Base-by-base conservation (phyloP, 2,888 invertebrate species). In the Teinopalpus imperialis region DNA sequence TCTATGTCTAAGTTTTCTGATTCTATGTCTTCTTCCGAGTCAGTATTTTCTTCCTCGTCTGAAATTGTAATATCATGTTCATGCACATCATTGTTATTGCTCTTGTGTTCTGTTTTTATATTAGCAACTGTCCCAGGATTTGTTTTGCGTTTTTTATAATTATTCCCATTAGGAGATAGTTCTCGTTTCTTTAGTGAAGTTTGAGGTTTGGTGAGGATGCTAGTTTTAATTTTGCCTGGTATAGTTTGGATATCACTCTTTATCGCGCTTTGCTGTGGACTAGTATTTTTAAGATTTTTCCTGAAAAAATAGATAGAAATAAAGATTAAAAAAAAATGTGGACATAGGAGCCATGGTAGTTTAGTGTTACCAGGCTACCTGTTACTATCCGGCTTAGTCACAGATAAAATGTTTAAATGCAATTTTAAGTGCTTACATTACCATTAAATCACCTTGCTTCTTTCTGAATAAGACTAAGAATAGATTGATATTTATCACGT, bases 1-100 rank as follows among this genome's bases (percentile, higher is more conserved):
- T 56, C 59, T 1, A 66, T 57, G 30, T 57, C 27, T 2, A 62
- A 48, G 2, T 62, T 18, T 1, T 51, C 43, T 43, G 39, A 3
- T 47, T 47, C 1, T 16, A n/a, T n/a, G 7, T 30, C n/a, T 1
- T 41, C 35, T 20, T 7, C 6, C 23, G 29, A 34, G 9, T 20
- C 18, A 29, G 23, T 23, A 3, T 49, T 35, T 20, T 39, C 39
- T 4, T 42, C 51, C 0, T 34, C 12, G 2, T 35, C 23, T 3
- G 24, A n/a, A 4, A 42, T 30, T 34, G 45, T 13, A 4, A 12
- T 2, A 21, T 16, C 2, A 16, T 16, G 2, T 16, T 16, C 16
- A 3, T 16, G 2, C 24, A 24, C 2, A 18, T 44, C 37, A 18
- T 5, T 10, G 4, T 24, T 29, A 9, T 5, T 16, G 9, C n/a